Conservation (phyloP, 2,888 invertebrate genomes). For the Athalia circularis region DNA sequence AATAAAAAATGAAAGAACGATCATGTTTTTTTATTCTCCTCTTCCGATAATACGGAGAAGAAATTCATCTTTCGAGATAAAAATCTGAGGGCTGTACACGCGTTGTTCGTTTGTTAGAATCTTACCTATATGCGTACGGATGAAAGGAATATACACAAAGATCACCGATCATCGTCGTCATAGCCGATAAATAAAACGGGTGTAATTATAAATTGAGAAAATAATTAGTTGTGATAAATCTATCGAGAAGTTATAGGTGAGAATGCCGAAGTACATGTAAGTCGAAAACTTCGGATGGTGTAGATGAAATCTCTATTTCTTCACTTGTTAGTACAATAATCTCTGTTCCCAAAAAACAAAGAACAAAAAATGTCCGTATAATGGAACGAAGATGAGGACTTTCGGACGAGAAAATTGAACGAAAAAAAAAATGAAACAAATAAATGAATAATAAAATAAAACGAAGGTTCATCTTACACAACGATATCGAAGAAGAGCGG, state of each 20-base stretch:
- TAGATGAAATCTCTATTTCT: conserved; percentile 22
- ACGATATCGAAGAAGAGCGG: conserved; percentile 38
- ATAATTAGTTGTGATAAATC: conserved; percentile 43
- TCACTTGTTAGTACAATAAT: conserved; percentile 29
- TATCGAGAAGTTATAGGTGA: background rate
- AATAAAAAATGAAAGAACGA: background rate
- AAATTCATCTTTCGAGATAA: conserved; percentile 24
- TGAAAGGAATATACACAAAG: too few relatives aligned
- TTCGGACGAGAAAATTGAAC: background rate
- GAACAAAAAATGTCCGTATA: background rate
- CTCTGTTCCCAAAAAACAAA: background rate
- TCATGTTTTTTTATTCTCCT: background rate
- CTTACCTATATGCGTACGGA: too few relatives aligned
- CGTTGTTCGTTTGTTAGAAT: too few relatives aligned
- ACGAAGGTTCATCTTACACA: conserved; percentile 19
- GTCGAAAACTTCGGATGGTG: background rate
- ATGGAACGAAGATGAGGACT: conserved; percentile 43
- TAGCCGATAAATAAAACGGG: conserved; percentile 36
- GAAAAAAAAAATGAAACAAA: background rate
- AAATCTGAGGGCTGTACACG: background rate
- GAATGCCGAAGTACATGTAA: background rate
- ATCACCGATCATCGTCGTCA: background rate
- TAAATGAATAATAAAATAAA: conserved; percentile 5
- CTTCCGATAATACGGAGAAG: background rate
- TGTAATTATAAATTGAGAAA: conserved; percentile 40